Evolutionary conservation across 2,888 invertebrate species (phyloP).

Genomic region (Cataglyphis rosenhaueri): DNA sequence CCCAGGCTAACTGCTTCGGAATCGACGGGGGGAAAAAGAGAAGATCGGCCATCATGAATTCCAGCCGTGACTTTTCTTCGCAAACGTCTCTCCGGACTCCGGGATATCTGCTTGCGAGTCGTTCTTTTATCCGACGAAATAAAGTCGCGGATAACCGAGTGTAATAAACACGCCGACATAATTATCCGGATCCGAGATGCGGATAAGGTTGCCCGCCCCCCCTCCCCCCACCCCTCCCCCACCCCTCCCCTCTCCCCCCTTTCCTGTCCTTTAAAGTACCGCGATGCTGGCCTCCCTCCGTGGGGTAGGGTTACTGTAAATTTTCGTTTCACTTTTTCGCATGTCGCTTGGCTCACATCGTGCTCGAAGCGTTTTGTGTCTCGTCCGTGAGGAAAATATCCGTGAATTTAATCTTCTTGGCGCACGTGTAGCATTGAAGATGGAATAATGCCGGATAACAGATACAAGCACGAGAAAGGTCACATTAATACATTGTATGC

Average conservation of each 20-base stretch:
- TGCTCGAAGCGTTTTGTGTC: background rate
- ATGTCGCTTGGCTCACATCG: background rate
- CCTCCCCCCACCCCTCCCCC: background rate
- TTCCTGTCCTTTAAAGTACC: constrained; percentile 49
- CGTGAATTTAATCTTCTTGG: constrained; percentile 31
- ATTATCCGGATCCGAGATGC: constrained; percentile 76
- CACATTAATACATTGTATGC: background rate
- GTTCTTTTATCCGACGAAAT: constrained; percentile 67
- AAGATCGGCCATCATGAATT: constrained; percentile 77
- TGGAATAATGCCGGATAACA: background rate
- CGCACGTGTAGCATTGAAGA: background rate
- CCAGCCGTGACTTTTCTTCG: constrained; percentile 65
- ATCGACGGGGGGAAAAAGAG: constrained; percentile 58
- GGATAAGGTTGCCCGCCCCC: constrained; percentile 62
- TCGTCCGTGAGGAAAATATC: constrained; percentile 22
- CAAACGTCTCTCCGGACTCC: constrained; percentile 60
- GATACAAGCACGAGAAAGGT: background rate
- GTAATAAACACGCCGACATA: constrained; percentile 81
- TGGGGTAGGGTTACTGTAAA: constrained; percentile 60
- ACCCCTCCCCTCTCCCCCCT: background rate
- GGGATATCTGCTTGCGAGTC: constrained; percentile 5
- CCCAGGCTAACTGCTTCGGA: constrained; percentile 49
- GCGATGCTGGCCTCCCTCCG: constrained; percentile 29
- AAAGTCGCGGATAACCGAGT: constrained; percentile 74
- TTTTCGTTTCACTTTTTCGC: constrained; percentile 57